Evolutionary conservation across 1,140 invertebrate species (phyloP), one percentile per base, ranked within the genome.

Genomic region (Rhynchophorus ferrugineus): DNA sequence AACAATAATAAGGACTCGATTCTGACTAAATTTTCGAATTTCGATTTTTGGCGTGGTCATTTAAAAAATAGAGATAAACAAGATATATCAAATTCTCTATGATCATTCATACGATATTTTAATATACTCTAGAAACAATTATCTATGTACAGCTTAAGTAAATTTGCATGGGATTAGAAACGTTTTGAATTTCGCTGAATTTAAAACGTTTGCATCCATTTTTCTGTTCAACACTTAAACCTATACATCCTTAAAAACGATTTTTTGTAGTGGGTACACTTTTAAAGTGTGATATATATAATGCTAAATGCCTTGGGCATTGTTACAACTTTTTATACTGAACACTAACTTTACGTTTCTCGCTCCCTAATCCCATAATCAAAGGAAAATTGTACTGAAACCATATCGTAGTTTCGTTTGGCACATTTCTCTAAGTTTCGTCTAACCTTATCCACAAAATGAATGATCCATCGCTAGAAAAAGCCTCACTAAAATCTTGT

Each of bases 231-330:
- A 63, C 61, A 63, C 61, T 63, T 63, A 62, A 50, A 54, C 33
- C 59, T 63, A 60, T 63, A 62, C 60, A 62, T 59, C 53, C 61
- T 57, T 63, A 60, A 60, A n/a, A 55, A 51, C 57, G 49, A 51
- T 61, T 58, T 56, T 52, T 57, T 58, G 54, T 62, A 64, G 58
- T 64, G 45, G n/a, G 44, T 59, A 56, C 65, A 67, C 65, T 67
- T 67, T 42, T 65, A 61, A 67, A 67, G 65, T 67, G 65, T 11
- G 24, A 29, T 52, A 62, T 56, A 49, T 59, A 57, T 47, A 49
- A 41, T 54, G 33, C 46, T 54, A 56, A 50, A 67, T 67, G 65
- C 61, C 65, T 42, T 64, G 59, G 65, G 60, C 65, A 67, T 67
- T 43, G 46, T 43, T 47, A 6, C 11, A 29, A 58, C 19, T 48